Evolutionary conservation across 2,888 invertebrate genomes (phyloP).

Genomic region (Melieria picta): DNA sequence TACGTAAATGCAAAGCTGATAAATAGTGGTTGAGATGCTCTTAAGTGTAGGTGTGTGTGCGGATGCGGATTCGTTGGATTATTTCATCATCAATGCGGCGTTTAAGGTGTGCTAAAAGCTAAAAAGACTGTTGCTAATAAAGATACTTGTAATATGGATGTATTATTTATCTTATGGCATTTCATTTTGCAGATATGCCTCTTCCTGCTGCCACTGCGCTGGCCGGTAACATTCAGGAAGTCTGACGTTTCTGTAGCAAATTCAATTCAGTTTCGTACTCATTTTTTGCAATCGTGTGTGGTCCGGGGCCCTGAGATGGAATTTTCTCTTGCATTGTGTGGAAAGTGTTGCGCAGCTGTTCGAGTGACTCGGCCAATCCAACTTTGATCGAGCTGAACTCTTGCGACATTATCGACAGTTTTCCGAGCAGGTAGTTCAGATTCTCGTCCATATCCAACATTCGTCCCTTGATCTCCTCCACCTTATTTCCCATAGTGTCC

Average conservation of each 20-base stretch:
- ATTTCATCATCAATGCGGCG: background rate
- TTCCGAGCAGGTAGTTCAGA: conserved; percentile 82
- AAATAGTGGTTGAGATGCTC: conserved; percentile 1
- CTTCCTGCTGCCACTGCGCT: background rate
- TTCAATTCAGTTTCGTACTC: conserved; percentile 61
- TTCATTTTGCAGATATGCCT: background rate
- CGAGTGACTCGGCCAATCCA: conserved; percentile 78
- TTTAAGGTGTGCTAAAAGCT: conserved; percentile 13
- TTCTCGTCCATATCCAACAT: conserved; percentile 84
- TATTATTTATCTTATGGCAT: background rate
- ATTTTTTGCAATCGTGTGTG: conserved; percentile 69
- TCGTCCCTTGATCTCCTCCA: conserved; percentile 78
- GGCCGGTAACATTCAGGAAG: background rate
- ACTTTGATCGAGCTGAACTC: conserved; percentile 85
- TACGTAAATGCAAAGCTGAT: conserved; percentile 22
- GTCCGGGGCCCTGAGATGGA: conserved; percentile 69
- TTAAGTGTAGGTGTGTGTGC: background rate
- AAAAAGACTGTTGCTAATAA: background rate
- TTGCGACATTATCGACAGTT: conserved; percentile 81
- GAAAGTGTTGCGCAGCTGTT: conserved; percentile 76
- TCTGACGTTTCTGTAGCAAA: conserved; percentile 56
- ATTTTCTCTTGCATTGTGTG: conserved; percentile 71
- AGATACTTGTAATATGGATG: no score
- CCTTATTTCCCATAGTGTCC: conserved; percentile 82
- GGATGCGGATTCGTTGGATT: conserved; percentile 1